Evolutionary conservation across 2,888 invertebrate species (phyloP), one percentile per base, ranked within the genome.

Genomic region (Leptinotarsa tumamoca): DNA sequence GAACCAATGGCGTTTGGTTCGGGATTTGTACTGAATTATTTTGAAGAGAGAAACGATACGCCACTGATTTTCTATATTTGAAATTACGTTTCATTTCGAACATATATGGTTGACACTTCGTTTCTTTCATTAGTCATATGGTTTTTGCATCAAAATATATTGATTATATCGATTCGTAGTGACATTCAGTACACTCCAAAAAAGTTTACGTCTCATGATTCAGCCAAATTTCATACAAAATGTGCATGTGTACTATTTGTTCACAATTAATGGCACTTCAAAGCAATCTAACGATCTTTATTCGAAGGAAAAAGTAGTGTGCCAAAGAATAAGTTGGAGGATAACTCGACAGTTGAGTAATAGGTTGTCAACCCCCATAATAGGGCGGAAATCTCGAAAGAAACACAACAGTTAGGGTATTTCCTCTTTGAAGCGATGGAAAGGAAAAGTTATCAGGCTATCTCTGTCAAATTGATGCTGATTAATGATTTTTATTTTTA

Each of bases 401-500:
- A 56, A 50, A 51, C 69, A 21, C 49, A 18, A 58, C 58, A 49
- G 52, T 70, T 58, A 15, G 56, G 56, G 27, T 69, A 17, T 18
- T 56, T 56, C 43, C 54, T 23, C 51, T 68, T 17, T 68, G 17
- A 17, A 63, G 33, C 17, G 63, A 33, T 68, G 33, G 17, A 51
- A 54, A 18, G 56, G 54, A 54, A 68, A 68, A 68, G 68, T 68
- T 68, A 56, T 27, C 68, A 52, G 68, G 51, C 33, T 68, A 43
- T 52, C 33, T 33, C 33, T 58, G 69, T 70, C 69, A 23, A 58
- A 56, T 70, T 21, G 70, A 43, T 49, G 43, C 17, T 58, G 70
- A 70, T 70, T 70, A 58, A 70, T 70, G 70, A 61, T 70, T 70
- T 18, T 21, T 58, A 54, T 70, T 70, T 58, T 27, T 70, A 70